Base-by-base conservation (phyloP, 2,113 vertebrate genomes). In the Nibea coibor region DNA sequence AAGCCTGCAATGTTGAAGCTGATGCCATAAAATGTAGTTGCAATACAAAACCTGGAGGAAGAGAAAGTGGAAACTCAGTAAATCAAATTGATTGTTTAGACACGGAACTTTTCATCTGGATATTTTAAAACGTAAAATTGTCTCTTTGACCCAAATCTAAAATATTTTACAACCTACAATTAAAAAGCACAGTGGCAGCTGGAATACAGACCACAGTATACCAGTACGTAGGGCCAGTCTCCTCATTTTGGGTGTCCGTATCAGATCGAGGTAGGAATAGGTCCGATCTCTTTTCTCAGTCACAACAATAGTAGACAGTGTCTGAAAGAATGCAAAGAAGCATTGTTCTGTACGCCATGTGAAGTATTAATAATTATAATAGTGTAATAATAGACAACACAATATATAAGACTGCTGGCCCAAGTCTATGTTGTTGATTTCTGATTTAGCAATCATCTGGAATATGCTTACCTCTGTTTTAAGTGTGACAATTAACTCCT, bases 181-280 rank as follows among this genome's bases (percentile, higher is more conserved):
- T 2, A 54, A 11, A 12, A 2, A 61, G 6, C 10, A 45, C 0
- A 61, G 6, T n/a, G 11, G 2, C 10, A n/a, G 2, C 59, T 2
- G 8, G 45, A 63, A 73, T 68, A 84, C 91, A 53, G 24, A 96
- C 95, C 95, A 96, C 35, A 93, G 7, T 47, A 80, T 5, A 45
- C 94, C 95, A 59, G 95, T 95, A 0, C 88, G 6, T 4, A 93
- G 48, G 26, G 92, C 89, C 70, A 96, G 81, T 80, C 78, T 95
- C 80, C 95, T 95, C 85, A 96, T 93, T 48, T 92, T 94, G 9
- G 94, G 89, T 39, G 94, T 96, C 69, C 85, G 89, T 24, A 95
- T 77, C 65, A 96, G 77, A 72, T 96, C 95, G 6, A 95, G 12
- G 83, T 95, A 95, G 5, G 93, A 90, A 82, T 95, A 94, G 0